Conservation (phyloP, 2,797 vertebrate species). For the Cyprinodon diabolis region DNA sequence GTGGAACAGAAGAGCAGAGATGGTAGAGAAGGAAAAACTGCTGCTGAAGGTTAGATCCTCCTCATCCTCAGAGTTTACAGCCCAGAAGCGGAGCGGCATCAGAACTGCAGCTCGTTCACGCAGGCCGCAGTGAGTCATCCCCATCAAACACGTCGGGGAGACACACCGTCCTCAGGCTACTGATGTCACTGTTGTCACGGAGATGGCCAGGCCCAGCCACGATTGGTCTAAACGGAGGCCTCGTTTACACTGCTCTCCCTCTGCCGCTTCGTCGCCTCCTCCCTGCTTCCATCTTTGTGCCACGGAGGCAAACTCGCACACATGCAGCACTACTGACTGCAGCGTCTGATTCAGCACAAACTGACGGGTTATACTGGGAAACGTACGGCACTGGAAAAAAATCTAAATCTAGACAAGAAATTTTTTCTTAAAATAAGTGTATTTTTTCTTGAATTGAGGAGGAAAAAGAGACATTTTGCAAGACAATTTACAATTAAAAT, state of each 20-base stretch:
- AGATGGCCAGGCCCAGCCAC: conserved; percentile 46
- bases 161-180: conserved; percentile 68
- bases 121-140: conserved; percentile 72
- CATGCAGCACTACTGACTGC: background rate
- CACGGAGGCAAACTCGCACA: background rate
- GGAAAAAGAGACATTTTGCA: too few relatives aligned
- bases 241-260: conserved; percentile 65
- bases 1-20: too few relatives aligned
- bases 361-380: background rate
- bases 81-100: too few relatives aligned
- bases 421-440: too few relatives aligned
- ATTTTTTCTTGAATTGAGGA: too few relatives aligned
- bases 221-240: conserved; percentile 68
- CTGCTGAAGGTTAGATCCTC: too few relatives aligned
- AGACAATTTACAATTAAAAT: too few relatives aligned
- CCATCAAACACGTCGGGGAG: conserved; percentile 49
- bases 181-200: conserved; percentile 83
- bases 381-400: background rate
- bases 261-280: background rate
- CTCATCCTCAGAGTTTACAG: too few relatives aligned
- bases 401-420: too few relatives aligned
- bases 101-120: background rate
- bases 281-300: background rate
- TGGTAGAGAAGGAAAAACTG: too few relatives aligned
- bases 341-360: background rate